These are phyloP conservation scores for Rhodophaea formosa DNA, from an alignment of 2,888 invertebrate genomes.

Conservation along the genomic window DNA sequence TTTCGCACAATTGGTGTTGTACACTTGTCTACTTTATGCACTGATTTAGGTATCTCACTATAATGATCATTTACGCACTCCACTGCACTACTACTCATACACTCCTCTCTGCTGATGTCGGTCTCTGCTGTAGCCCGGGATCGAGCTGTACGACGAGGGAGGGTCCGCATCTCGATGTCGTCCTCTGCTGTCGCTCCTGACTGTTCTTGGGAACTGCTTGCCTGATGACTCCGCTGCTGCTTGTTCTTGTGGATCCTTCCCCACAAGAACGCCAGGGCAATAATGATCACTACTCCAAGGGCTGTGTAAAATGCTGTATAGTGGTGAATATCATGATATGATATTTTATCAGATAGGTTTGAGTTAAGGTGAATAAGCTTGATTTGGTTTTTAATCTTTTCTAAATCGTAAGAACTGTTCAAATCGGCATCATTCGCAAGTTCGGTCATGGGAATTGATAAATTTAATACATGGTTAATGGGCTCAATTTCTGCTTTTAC, in stretches of 20 bases:
- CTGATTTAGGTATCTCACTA: background rate
- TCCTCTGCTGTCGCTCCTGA: background rate
- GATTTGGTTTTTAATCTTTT: background rate
- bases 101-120: background rate
- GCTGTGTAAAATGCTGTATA: background rate
- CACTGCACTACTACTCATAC: background rate
- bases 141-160: background rate
- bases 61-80: background rate
- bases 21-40: background rate
- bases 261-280: background rate
- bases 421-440: background rate
- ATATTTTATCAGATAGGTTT: background rate
- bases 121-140: background rate
- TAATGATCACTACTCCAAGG: background rate
- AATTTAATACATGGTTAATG: background rate
- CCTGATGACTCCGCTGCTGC: too few relatives aligned
- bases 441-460: background rate
- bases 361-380: background rate
- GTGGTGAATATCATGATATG: background rate
- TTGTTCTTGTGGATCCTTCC: background rate
- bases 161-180: background rate
- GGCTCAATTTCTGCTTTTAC: background rate
- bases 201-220: background rate
- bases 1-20: background rate
- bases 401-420: background rate